Percentiles rank a stretch among this genome's conserved stretches.
phyloP scores from a whole-genome alignment of 2,113 vertebrate genomes.

The Paralichthys olivaceus region DNA sequence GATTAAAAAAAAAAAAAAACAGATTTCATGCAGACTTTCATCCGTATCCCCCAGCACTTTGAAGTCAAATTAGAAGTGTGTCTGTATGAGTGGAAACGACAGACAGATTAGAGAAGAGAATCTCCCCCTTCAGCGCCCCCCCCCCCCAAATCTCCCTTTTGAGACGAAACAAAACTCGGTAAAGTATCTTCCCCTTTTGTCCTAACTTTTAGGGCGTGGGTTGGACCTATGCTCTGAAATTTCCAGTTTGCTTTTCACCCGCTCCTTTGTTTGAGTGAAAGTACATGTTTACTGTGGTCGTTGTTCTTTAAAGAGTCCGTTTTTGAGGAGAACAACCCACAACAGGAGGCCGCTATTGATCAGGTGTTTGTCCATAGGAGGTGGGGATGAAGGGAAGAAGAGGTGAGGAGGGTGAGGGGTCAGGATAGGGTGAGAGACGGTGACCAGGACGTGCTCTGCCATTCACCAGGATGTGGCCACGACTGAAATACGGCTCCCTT shows the following conservation, averaged over 20 bases:
- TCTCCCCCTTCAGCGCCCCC: background rate
- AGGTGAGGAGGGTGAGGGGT: slow-evolving; percentile 43
- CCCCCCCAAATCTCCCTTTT: slow-evolving; percentile 43
- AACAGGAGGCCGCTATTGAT: slow-evolving; percentile 57
- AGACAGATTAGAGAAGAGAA: slow-evolving; percentile 59
- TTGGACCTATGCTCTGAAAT: slow-evolving; percentile 27
- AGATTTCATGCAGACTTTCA: slow-evolving; percentile 60
- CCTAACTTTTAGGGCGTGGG: slow-evolving; percentile 50
- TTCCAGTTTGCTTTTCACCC: slow-evolving; percentile 51
- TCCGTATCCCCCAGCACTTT: slow-evolving; percentile 52
- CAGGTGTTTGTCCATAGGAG: slow-evolving; percentile 49
- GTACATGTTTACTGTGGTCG: slow-evolving; percentile 62
- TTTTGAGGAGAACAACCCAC: slow-evolving; percentile 33
- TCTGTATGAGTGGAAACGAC: slow-evolving; percentile 57
- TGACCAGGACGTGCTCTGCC: slow-evolving; percentile 57
- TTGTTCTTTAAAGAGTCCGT: slow-evolving; percentile 37
- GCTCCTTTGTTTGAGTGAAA: slow-evolving; percentile 52
- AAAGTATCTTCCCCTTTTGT: slow-evolving; percentile 59
- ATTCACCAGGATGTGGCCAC: slow-evolving; percentile 54
- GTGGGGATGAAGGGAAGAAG: slow-evolving; percentile 20
- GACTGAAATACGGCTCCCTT: slow-evolving; percentile 67
- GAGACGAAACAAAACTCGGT: slow-evolving; percentile 39
- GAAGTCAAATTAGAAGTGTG: slow-evolving; percentile 70
- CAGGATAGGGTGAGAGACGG: slow-evolving; percentile 49
- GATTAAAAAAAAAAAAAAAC: slow-evolving; percentile 35